Evolutionary conservation across 2,113 vertebrate species (phyloP).

Genomic region (Melanotaenia duboulayi): DNA sequence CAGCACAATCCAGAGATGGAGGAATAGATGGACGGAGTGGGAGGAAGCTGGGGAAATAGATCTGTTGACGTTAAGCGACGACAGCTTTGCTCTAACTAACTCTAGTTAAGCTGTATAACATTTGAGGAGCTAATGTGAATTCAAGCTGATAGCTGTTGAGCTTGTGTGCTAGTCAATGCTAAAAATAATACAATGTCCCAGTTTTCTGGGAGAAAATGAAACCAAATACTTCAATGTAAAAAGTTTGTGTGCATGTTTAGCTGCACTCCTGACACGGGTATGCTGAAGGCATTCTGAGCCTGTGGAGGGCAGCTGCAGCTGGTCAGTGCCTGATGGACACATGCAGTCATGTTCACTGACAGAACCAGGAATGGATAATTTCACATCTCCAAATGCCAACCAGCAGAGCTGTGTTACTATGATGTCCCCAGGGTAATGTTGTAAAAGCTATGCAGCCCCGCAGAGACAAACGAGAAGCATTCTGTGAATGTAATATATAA

Average conservation of each 20-base stretch:
- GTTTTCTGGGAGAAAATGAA: conserved; percentile 46
- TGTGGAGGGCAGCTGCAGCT: conserved; percentile 30
- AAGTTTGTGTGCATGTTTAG: conserved; percentile 28
- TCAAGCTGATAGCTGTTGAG: conserved; percentile 37
- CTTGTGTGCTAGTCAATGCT: conserved; percentile 32
- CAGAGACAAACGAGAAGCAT: conserved; percentile 56
- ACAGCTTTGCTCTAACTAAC: conserved; percentile 46
- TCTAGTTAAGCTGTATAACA: conserved; percentile 27
- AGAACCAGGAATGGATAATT: conserved; percentile 54
- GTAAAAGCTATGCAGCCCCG: conserved; percentile 47
- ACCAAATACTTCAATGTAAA: conserved; percentile 21
- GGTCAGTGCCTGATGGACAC: conserved; percentile 58
- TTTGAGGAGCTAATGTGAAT: conserved; percentile 47
- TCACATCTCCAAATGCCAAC: conserved; percentile 61
- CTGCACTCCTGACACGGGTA: conserved; percentile 13
- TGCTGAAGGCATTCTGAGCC: conserved; percentile 14
- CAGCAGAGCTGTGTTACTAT: conserved; percentile 36
- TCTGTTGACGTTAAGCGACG: conserved; percentile 60
- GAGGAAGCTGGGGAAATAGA: conserved; percentile 37
- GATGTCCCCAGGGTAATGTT: conserved; percentile 50
- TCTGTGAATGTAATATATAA: conserved; percentile 46
- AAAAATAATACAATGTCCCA: conserved; percentile 55
- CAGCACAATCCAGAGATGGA: conserved; percentile 43
- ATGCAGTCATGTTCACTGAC: conserved; percentile 51
- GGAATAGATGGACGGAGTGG: conserved; percentile 24